phyloP scores from a whole-genome alignment of 1,140 invertebrate species.

The Zaprionus ghesquierei region DNA sequence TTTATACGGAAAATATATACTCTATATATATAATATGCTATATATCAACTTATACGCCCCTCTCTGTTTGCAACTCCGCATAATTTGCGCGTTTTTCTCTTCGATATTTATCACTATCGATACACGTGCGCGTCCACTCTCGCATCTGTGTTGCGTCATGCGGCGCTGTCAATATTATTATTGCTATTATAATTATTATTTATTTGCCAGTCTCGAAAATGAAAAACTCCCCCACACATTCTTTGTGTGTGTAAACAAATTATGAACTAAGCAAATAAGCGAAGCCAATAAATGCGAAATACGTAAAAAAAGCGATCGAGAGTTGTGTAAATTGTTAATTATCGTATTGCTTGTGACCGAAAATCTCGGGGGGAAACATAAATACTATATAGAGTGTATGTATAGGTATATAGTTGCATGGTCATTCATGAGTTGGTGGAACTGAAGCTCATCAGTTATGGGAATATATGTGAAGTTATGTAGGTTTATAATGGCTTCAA shows the following conservation, averaged over 20 bases:
- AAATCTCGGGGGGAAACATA: neutral
- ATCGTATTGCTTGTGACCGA: constrained; percentile 27
- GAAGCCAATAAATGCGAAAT: constrained; percentile 19
- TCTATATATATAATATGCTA: neutral
- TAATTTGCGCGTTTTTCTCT: neutral
- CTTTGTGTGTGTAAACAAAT: constrained; percentile 24
- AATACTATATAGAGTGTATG: neutral
- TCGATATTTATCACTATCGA: neutral
- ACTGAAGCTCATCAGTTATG: neutral
- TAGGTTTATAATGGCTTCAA: neutral
- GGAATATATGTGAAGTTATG: neutral
- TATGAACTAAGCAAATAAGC: constrained; percentile 31
- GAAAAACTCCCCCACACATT: neutral
- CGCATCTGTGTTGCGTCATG: constrained; percentile 25
- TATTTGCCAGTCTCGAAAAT: neutral
- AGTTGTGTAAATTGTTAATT: constrained; percentile 43
- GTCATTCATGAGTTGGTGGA: constrained; percentile 24
- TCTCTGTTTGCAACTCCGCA: neutral
- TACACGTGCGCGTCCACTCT: constrained; percentile 4
- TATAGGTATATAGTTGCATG: constrained; percentile 3
- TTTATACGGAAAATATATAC: too few relatives aligned
- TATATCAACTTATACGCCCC: neutral
- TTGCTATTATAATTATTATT: constrained; percentile 14
- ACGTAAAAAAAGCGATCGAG: constrained; percentile 8
- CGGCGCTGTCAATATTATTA: constrained; percentile 12